Evolutionary conservation across 2,113 vertebrate genomes (phyloP).

Genomic region (Balaeniceps rex): DNA sequence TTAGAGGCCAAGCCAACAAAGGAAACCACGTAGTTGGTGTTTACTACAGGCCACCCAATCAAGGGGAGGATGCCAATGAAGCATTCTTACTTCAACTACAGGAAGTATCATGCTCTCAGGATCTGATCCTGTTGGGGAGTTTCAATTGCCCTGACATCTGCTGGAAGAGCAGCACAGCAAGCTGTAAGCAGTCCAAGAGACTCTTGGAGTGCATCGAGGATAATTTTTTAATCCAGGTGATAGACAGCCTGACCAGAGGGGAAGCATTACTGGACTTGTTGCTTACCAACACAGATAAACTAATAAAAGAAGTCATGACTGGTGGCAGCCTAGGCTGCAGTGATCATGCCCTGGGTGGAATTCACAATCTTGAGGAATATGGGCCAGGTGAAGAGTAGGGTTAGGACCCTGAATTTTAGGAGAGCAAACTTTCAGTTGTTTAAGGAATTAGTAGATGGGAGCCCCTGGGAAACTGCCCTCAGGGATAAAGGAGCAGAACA

Average conservation of each 20-base stretch:
- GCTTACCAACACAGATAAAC: background rate
- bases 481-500: background rate
- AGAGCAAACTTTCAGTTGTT: background rate
- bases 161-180: background rate
- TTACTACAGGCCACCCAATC: background rate
- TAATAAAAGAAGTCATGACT: background rate
- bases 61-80: background rate
- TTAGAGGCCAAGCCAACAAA: background rate
- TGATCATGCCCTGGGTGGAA: background rate
- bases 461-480: background rate
- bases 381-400: background rate
- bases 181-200: background rate
- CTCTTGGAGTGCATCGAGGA: background rate
- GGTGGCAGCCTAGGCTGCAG: background rate
- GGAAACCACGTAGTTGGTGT: background rate
- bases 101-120: background rate
- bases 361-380: background rate
- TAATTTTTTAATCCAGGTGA: background rate
- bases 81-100: background rate
- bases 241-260: background rate
- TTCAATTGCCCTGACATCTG: background rate
- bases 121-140: background rate
- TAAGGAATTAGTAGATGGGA: background rate
- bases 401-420: background rate
- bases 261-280: background rate